phyloP scores from a whole-genome alignment of 2,888 invertebrate species.

The Zygogramma bicolorata region DNA sequence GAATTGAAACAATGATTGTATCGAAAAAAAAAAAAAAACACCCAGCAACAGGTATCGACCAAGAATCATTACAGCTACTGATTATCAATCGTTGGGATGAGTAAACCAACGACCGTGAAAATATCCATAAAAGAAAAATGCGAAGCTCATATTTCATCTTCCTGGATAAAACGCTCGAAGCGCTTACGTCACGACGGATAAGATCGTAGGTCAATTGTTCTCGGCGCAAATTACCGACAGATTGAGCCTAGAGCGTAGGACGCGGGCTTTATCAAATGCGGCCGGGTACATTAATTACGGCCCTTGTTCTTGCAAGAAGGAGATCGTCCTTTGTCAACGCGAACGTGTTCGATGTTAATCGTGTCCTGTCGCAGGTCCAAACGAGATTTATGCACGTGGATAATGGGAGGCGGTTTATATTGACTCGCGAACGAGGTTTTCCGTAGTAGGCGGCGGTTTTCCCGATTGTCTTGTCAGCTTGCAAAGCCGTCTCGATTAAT shows the following conservation, averaged over 20 bases:
- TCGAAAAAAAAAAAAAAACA: no score
- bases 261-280: background rate
- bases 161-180: background rate
- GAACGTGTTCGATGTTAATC: background rate
- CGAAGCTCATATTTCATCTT: background rate
- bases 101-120: no score
- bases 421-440: background rate
- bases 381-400: background rate
- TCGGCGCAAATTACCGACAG: background rate
- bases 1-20: no score
- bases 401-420: background rate
- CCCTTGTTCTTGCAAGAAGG: background rate
- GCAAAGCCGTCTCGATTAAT: background rate
- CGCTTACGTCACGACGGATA: background rate
- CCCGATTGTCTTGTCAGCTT: background rate
- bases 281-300: background rate
- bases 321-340: background rate
- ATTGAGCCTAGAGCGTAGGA: background rate
- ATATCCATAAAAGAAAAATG: no score
- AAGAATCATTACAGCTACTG: no score
- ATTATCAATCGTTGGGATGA: no score
- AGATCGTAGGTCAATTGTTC: background rate
- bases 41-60: no score
- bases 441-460: background rate
- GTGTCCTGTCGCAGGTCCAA: background rate